A percentile compares a stretch with the other conserved stretches of the same genome.
Conservation (phyloP, 2,113 vertebrate genomes). For the Sarotherodon lohbergeri region DNA sequence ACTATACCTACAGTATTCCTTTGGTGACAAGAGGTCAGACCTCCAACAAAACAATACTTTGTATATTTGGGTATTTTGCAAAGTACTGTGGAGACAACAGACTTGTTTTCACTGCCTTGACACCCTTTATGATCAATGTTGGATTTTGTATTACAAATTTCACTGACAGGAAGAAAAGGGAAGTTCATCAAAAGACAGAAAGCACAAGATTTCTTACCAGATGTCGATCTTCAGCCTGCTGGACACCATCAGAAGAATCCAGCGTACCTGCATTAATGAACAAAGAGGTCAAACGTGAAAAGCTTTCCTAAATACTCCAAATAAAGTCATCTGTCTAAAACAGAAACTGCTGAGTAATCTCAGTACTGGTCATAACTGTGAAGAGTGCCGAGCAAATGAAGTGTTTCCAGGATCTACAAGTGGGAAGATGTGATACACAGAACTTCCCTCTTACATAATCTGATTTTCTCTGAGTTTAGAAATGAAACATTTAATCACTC, state of each 20-base stretch:
- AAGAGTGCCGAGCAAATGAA: fast-evolving
- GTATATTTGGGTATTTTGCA: too few relatives aligned
- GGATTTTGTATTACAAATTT: neutral
- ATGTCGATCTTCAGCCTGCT: fast-evolving
- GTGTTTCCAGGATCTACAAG: fast-evolving
- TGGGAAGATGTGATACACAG: neutral
- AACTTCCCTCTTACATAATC: neutral
- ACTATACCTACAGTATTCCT: too few relatives aligned
- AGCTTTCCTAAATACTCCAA: neutral
- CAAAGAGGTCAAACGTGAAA: neutral
- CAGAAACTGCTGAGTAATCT: neutral
- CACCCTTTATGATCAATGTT: fast-evolving
- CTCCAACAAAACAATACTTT: too few relatives aligned
- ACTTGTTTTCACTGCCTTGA: neutral
- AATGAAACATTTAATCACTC: neutral
- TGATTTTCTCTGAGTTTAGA: neutral
- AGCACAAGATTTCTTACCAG: neutral
- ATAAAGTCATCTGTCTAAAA: neutral
- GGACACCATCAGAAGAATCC: neutral
- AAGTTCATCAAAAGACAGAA: neutral
- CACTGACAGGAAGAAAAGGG: neutral
- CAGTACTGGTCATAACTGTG: fast-evolving
- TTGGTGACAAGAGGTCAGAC: too few relatives aligned
- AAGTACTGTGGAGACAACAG: too few relatives aligned
- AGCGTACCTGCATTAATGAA: neutral